A percentile compares a stretch with the other conserved stretches of the same genome.
Conservation (phyloP, 30 jellyfish, hydroid and myxozoan species). For the Aurelia coerulea region DNA sequence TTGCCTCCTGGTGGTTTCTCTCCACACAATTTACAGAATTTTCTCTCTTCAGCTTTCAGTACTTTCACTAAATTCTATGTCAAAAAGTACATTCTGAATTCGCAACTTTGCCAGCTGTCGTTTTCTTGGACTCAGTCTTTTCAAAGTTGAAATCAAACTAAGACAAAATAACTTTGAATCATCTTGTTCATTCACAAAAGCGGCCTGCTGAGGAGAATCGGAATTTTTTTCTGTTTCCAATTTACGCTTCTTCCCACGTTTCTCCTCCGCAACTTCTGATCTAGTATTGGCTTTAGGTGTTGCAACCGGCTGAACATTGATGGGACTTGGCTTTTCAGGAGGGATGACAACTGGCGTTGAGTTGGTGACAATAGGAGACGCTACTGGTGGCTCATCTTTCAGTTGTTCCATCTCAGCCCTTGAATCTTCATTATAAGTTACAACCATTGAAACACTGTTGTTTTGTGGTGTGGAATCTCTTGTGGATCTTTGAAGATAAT, state of each 20-base stretch:
- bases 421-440: slow-evolving; percentile 29
- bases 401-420: slow-evolving; percentile 9
- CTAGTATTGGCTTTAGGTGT: neutral
- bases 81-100: slow-evolving; percentile 69
- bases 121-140: slow-evolving; percentile 57
- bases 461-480: slow-evolving; percentile 52
- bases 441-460: slow-evolving; percentile 69
- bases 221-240: slow-evolving; percentile 29
- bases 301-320: neutral
- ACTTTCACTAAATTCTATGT: slow-evolving; percentile 53
- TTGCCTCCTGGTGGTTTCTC: too few relatives aligned
- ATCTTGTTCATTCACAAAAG: slow-evolving; percentile 53
- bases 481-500: slow-evolving; percentile 10
- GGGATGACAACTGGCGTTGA: neutral
- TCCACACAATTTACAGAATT: too few relatives aligned
- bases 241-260: slow-evolving; percentile 46
- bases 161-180: slow-evolving; percentile 74
- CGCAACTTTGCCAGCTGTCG: slow-evolving; percentile 73
- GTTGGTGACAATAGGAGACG: neutral
- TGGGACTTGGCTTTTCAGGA: slow-evolving; percentile 16
- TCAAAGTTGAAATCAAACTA: slow-evolving; percentile 68
- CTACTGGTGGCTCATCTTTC: neutral
- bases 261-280: neutral
- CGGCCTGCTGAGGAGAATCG: slow-evolving; percentile 47
- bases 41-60: neutral